Conservation (phyloP, 2,888 invertebrate species). For the Sussaba pulchella region DNA sequence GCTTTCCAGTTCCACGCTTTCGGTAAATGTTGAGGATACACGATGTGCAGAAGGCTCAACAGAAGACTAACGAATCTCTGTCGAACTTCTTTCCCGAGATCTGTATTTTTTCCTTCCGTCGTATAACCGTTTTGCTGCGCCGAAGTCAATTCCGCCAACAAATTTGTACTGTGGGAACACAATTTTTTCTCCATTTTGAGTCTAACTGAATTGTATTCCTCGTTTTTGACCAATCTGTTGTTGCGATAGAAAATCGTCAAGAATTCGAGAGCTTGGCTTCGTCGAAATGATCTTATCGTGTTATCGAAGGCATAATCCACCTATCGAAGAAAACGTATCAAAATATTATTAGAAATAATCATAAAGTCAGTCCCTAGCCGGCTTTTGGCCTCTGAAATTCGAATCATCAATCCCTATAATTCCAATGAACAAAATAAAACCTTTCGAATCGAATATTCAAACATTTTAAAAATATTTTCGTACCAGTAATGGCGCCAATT, state of each 20-base stretch:
- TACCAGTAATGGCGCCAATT: conserved; percentile 86
- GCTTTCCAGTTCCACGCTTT: conserved; percentile 83
- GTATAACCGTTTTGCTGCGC: conserved; percentile 77
- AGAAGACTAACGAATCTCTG: conserved; percentile 87
- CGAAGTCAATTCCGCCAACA: conserved; percentile 81
- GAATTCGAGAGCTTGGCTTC: conserved; percentile 89
- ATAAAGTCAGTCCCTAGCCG: too few species aligned
- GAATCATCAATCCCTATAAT: too few species aligned
- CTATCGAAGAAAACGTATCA: conserved; percentile 61
- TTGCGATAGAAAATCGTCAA: conserved; percentile 88
- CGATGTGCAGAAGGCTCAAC: conserved; percentile 85
- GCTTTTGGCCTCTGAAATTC: too few species aligned
- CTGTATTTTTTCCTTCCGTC: conserved; percentile 55
- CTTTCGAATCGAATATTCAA: not conserved
- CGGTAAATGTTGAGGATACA: conserved; percentile 78
- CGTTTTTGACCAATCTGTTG: conserved; percentile 85
- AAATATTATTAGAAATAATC: conserved; percentile 16
- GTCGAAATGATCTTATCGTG: conserved; percentile 88
- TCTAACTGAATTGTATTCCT: conserved; percentile 81
- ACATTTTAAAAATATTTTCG: conserved; percentile 20
- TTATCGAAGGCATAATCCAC: conserved; percentile 87
- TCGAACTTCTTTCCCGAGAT: conserved; percentile 82
- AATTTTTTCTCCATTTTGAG: conserved; percentile 85
- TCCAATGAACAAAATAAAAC: too few species aligned
- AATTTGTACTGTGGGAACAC: conserved; percentile 82